Evolutionary conservation across 2,888 invertebrate species (phyloP), one percentile per base, ranked within the genome.

Genomic region (Philonicus albiceps): DNA sequence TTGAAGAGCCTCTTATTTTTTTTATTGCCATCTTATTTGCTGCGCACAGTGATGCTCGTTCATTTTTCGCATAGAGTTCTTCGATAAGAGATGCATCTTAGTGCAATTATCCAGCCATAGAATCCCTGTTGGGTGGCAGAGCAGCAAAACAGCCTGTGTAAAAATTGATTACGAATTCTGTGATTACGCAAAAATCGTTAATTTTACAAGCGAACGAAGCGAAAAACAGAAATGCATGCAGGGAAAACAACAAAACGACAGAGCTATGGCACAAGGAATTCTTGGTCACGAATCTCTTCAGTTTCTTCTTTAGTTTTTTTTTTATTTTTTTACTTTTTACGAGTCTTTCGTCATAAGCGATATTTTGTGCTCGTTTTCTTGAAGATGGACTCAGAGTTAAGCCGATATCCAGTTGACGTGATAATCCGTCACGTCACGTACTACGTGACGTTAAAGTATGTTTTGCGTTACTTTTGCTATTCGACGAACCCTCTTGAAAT

Each of bases 391-490:
- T 64, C 30, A 37, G 19, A 84, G 40, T 73, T 84, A 84, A 84
- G 84, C 73, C 73, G 27, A 43, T n/a, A 27, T 84, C 43, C 8
- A 73, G 40, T 40, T 84, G 72, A 73, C 83, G 73, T 84, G 84
- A 73, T 84, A 43, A 73, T 78, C 55, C 86, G 76, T 86, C 86
- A 86, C 64, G 64, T 86, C 86, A 86, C 86, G 86, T 86, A 86
- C n/a, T 86, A 30, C 76, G 85, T 85, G 85, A 85, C 74, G 74
- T 49, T 85, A 75, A 73, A 75, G 49, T 75, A 75, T 85, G 85
- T 53, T 40, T 64, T 22, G 22, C 22, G 64, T 64, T 64, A 64
- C 22, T 64, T 64, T 13, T 53, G 2, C 64, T 19, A 64, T 64
- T 27, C 64, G 64, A 64, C 8, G 64, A 64, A 22, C 64, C 64